These are phyloP conservation scores for Agrochola litura DNA, from an alignment of 2,888 invertebrate species.

Conservation along the genomic window DNA sequence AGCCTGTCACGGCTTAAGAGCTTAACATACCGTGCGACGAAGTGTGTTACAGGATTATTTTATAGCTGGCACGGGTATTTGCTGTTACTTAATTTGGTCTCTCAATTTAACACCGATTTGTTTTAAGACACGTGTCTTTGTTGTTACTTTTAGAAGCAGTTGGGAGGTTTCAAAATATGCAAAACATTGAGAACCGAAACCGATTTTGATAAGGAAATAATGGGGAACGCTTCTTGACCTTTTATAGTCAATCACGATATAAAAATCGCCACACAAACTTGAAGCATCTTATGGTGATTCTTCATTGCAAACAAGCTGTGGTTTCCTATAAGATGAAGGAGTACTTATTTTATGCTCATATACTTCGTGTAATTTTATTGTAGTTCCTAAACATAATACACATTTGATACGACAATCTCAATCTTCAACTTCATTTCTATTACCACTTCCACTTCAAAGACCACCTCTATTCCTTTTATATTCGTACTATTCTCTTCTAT, in stretches of 20 bases:
- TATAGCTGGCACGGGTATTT: constrained; percentile 7
- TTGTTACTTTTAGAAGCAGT: not conserved
- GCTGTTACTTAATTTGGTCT: constrained; percentile 22
- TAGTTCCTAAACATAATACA: not conserved
- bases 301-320: not conserved
- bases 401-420: not conserved
- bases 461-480: constrained; percentile 12
- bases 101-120: constrained; percentile 27
- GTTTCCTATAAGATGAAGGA: not conserved
- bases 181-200: not conserved
- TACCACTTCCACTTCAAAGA: not conserved
- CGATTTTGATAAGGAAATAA: not conserved
- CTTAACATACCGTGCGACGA: constrained; percentile 29
- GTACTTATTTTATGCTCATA: not conserved
- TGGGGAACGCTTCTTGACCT: not conserved
- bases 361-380: not conserved
- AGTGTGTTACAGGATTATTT: constrained; percentile 50
- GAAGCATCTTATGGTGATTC: not conserved
- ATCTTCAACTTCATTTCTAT: not conserved
- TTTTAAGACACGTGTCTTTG: not conserved
- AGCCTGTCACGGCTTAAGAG: constrained; percentile 44
- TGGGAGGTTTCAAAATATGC: not conserved
- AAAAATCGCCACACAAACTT: not conserved
- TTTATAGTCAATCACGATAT: not conserved
- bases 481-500: constrained; percentile 1